Percentiles rank a stretch among this genome's conserved stretches.
Evolutionary conservation across 2,888 invertebrate species (phyloP).

Genomic region (Clostera curtula): DNA sequence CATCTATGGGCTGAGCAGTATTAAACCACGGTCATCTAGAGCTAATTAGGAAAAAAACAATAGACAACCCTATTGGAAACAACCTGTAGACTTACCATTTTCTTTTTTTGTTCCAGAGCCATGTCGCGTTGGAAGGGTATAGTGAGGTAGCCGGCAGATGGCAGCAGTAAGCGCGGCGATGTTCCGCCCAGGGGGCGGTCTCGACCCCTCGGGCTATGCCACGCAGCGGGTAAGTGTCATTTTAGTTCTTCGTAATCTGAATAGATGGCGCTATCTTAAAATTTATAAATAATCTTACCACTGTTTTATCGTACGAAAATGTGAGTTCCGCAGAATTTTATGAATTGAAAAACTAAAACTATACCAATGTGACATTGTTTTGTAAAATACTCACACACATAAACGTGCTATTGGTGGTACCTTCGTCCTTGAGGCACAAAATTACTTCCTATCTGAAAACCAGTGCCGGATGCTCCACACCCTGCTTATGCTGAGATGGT

Average conservation of each 20-base stretch:
- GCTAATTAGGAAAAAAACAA: neutral
- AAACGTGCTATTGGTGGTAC: too few species aligned
- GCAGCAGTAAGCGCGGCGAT: constrained; percentile 82
- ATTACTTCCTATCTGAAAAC: too few species aligned
- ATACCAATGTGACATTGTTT: too few species aligned
- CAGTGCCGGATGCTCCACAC: too few species aligned
- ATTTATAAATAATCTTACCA: neutral
- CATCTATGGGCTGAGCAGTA: too few species aligned
- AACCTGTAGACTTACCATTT: neutral
- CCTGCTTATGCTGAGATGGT: too few species aligned
- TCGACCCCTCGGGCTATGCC: constrained; percentile 78
- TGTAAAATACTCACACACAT: too few species aligned
- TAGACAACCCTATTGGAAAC: neutral
- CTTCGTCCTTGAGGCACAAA: too few species aligned
- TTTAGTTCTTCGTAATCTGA: neutral
- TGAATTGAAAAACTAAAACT: too few species aligned
- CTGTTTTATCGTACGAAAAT: too few species aligned
- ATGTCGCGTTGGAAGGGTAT: constrained; percentile 76
- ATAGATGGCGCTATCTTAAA: constrained; percentile 45
- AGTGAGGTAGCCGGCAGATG: constrained; percentile 77
- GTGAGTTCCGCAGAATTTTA: too few species aligned
- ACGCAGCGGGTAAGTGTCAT: constrained; percentile 77
- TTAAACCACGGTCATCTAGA: neutral
- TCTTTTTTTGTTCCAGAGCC: constrained; percentile 59
- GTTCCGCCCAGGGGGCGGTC: constrained; percentile 79